Evolutionary conservation across 2,113 vertebrate genomes (phyloP).

Genomic region (Protomyctophum bolini): DNA sequence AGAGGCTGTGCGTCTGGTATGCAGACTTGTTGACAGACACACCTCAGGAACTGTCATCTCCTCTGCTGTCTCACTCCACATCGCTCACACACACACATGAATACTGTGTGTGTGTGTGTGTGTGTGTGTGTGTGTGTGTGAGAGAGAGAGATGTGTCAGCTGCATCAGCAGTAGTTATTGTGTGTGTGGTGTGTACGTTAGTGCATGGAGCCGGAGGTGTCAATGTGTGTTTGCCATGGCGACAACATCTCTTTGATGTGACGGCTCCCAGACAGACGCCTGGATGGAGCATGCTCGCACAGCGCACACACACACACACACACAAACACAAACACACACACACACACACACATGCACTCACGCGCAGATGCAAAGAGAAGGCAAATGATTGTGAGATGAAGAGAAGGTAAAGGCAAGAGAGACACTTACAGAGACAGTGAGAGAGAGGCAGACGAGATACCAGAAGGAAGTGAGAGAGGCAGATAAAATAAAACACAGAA

Average conservation of each 20-base stretch:
- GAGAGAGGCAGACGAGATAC: no score
- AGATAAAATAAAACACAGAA: no score
- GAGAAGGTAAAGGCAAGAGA: background rate
- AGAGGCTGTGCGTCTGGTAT: slow-evolving; percentile 29
- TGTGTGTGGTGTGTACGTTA: no score
- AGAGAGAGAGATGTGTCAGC: slow-evolving; percentile 16
- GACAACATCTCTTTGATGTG: background rate
- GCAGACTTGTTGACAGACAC: slow-evolving; percentile 41
- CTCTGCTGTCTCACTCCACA: slow-evolving; percentile 18
- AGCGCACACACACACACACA: background rate
- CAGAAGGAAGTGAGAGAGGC: no score
- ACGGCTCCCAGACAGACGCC: slow-evolving; percentile 10
- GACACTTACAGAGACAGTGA: no score
- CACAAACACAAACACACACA: no score
- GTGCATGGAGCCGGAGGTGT: no score
- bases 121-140: slow-evolving; percentile 15
- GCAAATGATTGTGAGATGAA: background rate
- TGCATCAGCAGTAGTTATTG: background rate
- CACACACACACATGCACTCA: background rate
- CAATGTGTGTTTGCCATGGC: background rate
- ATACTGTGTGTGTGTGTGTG: slow-evolving; percentile 11
- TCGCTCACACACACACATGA: slow-evolving; percentile 27
- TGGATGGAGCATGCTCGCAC: background rate
- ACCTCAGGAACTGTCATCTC: slow-evolving; percentile 8
- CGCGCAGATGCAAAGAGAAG: background rate